Conservation (phyloP, 2,888 invertebrate species). For the Mechanitis messenoides region DNA sequence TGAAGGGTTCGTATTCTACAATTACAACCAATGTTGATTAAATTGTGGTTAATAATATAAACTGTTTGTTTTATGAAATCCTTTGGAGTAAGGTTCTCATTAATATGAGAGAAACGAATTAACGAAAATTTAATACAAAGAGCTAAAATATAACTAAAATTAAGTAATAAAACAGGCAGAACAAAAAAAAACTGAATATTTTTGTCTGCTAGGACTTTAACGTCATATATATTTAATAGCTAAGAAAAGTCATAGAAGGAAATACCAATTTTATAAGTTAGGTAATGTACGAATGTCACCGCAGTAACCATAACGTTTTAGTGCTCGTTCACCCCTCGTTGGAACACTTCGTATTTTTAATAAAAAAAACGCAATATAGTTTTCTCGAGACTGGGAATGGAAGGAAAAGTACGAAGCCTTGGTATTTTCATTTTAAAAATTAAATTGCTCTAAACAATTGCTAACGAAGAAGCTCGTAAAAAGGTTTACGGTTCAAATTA, state of each 20-base stretch:
- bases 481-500: slow-evolving; percentile 18
- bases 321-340: slow-evolving; percentile 68
- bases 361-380: slow-evolving; percentile 66
- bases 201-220: background rate
- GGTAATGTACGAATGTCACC: slow-evolving; percentile 68
- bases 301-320: slow-evolving; percentile 73
- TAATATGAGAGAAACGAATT: too few relatives aligned
- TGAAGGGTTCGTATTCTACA: too few relatives aligned
- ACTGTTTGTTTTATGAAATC: too few relatives aligned
- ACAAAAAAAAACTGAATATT: too few relatives aligned
- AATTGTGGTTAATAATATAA: too few relatives aligned
- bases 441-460: slow-evolving; percentile 45
- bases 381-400: slow-evolving; percentile 52
- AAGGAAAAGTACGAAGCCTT: slow-evolving; percentile 41
- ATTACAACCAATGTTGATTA: too few relatives aligned
- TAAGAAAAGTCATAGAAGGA: slow-evolving; percentile 15
- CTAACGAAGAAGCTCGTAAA: slow-evolving; percentile 27
- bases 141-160: too few relatives aligned
- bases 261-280: slow-evolving; percentile 70
- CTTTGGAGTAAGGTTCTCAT: too few relatives aligned
- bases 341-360: slow-evolving; percentile 68
- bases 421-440: slow-evolving; percentile 62
- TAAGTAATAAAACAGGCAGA: too few relatives aligned
- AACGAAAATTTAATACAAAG: too few relatives aligned
- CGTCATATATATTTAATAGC: slow-evolving; percentile 14